A percentile compares a stretch with the other conserved stretches of the same genome.
Conservation (phyloP, 2,113 vertebrate species). For the Emydura subglobosa region DNA sequence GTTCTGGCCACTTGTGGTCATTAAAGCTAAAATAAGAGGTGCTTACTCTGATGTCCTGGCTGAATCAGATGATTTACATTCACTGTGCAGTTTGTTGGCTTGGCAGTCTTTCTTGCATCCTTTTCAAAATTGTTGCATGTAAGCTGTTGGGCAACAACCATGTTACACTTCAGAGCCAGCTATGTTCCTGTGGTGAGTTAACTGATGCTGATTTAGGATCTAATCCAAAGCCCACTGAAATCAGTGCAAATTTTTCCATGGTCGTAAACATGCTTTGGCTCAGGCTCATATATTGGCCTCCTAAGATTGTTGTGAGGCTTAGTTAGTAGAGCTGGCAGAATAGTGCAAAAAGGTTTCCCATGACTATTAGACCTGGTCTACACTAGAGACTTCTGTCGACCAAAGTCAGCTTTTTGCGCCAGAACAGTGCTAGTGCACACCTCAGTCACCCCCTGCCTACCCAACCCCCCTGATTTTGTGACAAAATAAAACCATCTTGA, state of each 20-base stretch:
- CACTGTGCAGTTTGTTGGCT: background rate
- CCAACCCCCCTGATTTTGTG: no score
- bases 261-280: constrained; percentile 1
- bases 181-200: background rate
- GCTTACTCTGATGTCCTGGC: fast-evolving
- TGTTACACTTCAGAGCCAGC: background rate
- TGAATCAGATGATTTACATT: fast-evolving
- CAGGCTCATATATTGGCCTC: constrained; percentile 27
- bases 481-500: no score
- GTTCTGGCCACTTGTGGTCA: background rate
- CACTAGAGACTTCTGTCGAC: no score
- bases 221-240: background rate
- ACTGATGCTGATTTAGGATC: background rate
- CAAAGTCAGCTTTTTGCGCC: no score
- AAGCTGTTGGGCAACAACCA: constrained; percentile 36
- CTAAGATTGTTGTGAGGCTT: constrained; percentile 24
- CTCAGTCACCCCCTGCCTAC: no score
- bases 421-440: no score
- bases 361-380: background rate
- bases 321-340: constrained; percentile 49
- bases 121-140: background rate
- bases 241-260: constrained; percentile 10
- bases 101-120: background rate
- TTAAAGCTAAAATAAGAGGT: background rate
- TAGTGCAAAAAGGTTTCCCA: constrained; percentile 18